Percentiles rank a stretch among this genome's conserved stretches.
Conservation (phyloP, 2,888 invertebrate species). For the Athalia circularis region DNA sequence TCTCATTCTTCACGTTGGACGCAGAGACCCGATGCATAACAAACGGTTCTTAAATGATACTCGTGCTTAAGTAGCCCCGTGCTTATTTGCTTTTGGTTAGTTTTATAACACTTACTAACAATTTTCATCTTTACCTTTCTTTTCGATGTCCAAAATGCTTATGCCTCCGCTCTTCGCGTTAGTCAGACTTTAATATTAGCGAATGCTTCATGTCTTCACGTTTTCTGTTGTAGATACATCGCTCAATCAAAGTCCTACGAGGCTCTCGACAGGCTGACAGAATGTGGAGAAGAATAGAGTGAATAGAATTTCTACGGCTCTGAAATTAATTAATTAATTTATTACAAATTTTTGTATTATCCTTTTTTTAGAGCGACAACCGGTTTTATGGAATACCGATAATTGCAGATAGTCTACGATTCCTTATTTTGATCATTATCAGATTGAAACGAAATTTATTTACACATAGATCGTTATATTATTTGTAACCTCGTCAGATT, state of each 20-base stretch:
- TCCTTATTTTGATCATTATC: slow-evolving; percentile 7
- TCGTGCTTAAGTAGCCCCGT: slow-evolving; percentile 47
- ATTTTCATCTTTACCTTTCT: background rate
- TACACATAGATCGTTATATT: slow-evolving; percentile 28
- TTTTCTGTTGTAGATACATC: slow-evolving; percentile 61
- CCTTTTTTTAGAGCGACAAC: background rate
- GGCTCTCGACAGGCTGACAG: slow-evolving; percentile 64
- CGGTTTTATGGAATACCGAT: background rate
- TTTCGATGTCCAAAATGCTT: background rate
- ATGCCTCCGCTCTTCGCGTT: slow-evolving; percentile 1
- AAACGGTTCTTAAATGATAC: slow-evolving; percentile 61
- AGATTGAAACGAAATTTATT: slow-evolving; percentile 34
- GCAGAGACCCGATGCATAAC: slow-evolving; percentile 70
- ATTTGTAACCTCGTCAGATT: background rate
- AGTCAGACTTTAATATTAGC: background rate
- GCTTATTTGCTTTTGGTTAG: slow-evolving; percentile 59
- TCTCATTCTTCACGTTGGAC: slow-evolving; percentile 76
- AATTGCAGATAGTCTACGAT: background rate
- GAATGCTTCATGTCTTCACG: background rate
- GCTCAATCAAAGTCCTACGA: slow-evolving; percentile 67
- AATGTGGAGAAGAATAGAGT: slow-evolving; percentile 60
- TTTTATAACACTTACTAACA: slow-evolving; percentile 37
- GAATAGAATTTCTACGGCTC: too few species aligned
- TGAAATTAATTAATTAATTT: background rate
- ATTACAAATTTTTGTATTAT: background rate